phyloP scores from a whole-genome alignment of 1,140 invertebrate genomes.

The Eulimnadia texana region DNA sequence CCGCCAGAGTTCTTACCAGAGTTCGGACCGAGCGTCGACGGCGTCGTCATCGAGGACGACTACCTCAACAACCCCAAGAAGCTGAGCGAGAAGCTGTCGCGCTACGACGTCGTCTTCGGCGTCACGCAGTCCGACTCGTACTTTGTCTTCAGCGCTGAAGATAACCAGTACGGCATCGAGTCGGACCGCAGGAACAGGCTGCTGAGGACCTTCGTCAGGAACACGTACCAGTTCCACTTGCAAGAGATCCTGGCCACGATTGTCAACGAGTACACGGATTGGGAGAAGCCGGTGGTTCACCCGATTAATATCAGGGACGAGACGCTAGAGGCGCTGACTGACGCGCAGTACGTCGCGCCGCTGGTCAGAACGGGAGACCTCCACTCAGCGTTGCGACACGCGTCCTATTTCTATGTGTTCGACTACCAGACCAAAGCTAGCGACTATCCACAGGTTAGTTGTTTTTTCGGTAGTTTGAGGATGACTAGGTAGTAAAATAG shows the following conservation, averaged over 20 bases:
- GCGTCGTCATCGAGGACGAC: slow-evolving; percentile 68
- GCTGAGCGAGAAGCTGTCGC: slow-evolving; percentile 26
- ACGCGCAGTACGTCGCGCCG: slow-evolving; percentile 79
- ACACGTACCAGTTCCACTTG: slow-evolving; percentile 44
- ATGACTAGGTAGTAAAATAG: too few species aligned
- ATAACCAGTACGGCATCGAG: slow-evolving; percentile 51
- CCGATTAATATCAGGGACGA: slow-evolving; percentile 85
- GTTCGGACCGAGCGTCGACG: slow-evolving; percentile 81
- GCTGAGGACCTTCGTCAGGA: slow-evolving; percentile 38
- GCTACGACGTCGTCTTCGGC: slow-evolving; percentile 86
- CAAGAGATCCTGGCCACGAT: slow-evolving; percentile 43
- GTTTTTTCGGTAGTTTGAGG: too few species aligned
- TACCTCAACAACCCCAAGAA: slow-evolving; percentile 28
- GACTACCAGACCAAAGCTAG: slow-evolving; percentile 85
- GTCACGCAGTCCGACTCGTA: slow-evolving; percentile 74
- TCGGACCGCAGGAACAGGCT: slow-evolving; percentile 33
- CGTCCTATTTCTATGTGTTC: slow-evolving; percentile 80
- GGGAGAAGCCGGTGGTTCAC: slow-evolving; percentile 84
- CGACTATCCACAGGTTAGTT: slow-evolving; percentile 74
- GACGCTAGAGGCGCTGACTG: slow-evolving; percentile 80
- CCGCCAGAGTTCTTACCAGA: slow-evolving; percentile 67
- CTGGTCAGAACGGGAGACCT: slow-evolving; percentile 79
- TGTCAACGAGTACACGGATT: slow-evolving; percentile 94
- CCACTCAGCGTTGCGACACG: slow-evolving; percentile 57
- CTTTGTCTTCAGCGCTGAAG: slow-evolving; percentile 74